Percentiles rank a stretch among this genome's conserved stretches.
phyloP scores from a whole-genome alignment of 1,140 invertebrate species.

The Zaprionus nigranus region DNA sequence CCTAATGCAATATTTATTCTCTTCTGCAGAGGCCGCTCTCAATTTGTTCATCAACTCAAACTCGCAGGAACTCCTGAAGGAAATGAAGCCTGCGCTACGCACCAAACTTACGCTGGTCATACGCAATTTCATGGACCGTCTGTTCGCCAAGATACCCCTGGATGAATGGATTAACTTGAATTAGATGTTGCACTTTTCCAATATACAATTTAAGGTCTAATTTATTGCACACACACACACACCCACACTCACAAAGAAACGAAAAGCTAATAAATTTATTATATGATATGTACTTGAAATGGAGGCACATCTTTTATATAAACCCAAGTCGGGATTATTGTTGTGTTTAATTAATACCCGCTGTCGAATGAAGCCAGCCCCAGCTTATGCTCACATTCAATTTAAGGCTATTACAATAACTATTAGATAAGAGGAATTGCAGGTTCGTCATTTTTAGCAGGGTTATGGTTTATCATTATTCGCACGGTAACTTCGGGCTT shows the following conservation, averaged over 20 bases:
- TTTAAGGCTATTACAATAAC: constrained; percentile 6
- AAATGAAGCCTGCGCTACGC: constrained; percentile 94
- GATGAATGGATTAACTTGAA: constrained; percentile 87
- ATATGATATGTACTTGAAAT: constrained; percentile 9
- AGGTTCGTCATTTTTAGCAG: constrained; percentile 16
- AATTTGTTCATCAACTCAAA: constrained; percentile 94
- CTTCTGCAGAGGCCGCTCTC: constrained; percentile 89
- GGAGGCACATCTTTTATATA: neutral
- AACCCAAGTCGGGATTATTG: neutral
- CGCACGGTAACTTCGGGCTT: constrained; percentile 36
- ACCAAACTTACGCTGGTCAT: constrained; percentile 90
- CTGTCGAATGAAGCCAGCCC: neutral
- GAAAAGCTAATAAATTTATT: constrained; percentile 50
- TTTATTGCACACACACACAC: constrained; percentile 68
- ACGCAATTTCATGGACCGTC: constrained; percentile 89
- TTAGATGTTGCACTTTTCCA: constrained; percentile 41
- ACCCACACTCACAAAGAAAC: constrained; percentile 18
- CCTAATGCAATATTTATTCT: neutral
- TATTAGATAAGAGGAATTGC: constrained; percentile 39
- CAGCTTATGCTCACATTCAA: constrained; percentile 4
- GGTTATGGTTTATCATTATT: constrained; percentile 59
- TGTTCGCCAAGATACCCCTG: constrained; percentile 91
- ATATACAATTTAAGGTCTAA: constrained; percentile 54
- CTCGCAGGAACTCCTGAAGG: constrained; percentile 91
- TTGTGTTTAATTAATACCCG: no score